These are phyloP conservation scores for Eleginops maclovinus DNA, from an alignment of 2,113 vertebrate species.

Conservation along the genomic window DNA sequence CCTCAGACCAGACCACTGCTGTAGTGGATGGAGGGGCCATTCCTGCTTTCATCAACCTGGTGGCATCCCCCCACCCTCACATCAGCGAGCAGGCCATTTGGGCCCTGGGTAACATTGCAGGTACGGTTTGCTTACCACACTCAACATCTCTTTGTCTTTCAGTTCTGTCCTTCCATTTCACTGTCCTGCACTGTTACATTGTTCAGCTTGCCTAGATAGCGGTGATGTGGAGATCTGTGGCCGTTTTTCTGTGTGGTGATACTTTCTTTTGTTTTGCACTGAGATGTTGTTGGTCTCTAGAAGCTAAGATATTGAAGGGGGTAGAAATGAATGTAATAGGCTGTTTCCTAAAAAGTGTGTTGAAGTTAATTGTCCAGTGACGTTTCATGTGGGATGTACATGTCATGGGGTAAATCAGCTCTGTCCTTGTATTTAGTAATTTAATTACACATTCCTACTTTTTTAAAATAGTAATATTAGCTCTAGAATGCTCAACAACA, in stretches of 20 bases:
- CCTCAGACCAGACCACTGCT: constrained; percentile 89
- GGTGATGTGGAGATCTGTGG: background rate
- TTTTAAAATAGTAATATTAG: background rate
- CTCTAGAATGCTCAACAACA: background rate
- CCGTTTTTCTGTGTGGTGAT: background rate
- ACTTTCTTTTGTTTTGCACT: background rate
- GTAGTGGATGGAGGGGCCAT: constrained; percentile 92
- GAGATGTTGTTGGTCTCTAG: background rate
- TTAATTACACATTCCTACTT: no score
- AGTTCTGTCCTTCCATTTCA: background rate
- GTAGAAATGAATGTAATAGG: no score
- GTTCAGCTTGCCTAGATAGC: background rate
- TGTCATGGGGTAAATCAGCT: no score
- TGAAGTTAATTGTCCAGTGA: background rate
- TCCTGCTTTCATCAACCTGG: constrained; percentile 89
- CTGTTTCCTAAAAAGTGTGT: background rate
- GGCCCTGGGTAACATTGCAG: constrained; percentile 95
- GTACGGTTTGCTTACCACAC: constrained; percentile 70
- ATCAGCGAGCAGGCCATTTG: constrained; percentile 95
- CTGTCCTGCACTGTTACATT: background rate
- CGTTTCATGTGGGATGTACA: background rate
- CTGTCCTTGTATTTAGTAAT: no score
- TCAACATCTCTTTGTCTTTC: background rate
- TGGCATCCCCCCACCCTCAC: constrained; percentile 89
- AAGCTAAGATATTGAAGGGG: no score